A percentile compares a stretch with the other conserved stretches of the same genome.
Conservation (phyloP, 2,113 vertebrate genomes). For the Electrona antarctica region DNA sequence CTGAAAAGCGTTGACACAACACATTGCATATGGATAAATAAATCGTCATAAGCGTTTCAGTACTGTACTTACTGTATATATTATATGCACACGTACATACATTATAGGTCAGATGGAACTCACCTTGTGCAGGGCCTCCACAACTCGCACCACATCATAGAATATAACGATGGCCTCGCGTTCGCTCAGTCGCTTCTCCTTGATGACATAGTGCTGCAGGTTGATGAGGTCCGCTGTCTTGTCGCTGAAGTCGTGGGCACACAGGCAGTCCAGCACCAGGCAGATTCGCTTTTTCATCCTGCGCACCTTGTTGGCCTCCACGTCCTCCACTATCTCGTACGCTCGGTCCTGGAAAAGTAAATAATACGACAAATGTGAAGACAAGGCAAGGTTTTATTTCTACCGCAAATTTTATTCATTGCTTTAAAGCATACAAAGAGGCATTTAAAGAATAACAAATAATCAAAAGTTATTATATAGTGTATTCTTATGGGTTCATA, state of each 20-base stretch:
- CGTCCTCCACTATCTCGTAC: constrained; percentile 91
- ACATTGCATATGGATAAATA: no score
- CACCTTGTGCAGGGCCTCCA: constrained; percentile 98
- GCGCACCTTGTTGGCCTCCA: constrained; percentile 87
- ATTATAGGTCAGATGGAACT: constrained; percentile 10
- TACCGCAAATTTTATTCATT: no score
- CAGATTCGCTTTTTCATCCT: constrained; percentile 98
- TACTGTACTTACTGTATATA: no score
- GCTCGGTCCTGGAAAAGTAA: constrained; percentile 85
- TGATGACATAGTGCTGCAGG: constrained; percentile 98
- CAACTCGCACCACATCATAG: constrained; percentile 97
- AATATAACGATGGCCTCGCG: constrained; percentile 97
- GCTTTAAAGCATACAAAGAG: no score
- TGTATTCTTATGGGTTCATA: no score
- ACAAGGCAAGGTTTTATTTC: no score
- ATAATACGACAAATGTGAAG: background rate
- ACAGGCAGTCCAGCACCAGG: constrained; percentile 96
- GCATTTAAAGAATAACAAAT: no score
- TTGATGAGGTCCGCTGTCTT: constrained; percentile 98
- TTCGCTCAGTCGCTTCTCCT: constrained; percentile 96
- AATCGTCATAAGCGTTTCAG: no score
- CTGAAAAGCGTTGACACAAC: no score
- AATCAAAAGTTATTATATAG: no score
- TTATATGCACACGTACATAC: background rate
- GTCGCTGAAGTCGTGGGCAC: constrained; percentile 96